Evolutionary conservation across 2,888 invertebrate genomes (phyloP).

Genomic region (Stenichneumon culpator): DNA sequence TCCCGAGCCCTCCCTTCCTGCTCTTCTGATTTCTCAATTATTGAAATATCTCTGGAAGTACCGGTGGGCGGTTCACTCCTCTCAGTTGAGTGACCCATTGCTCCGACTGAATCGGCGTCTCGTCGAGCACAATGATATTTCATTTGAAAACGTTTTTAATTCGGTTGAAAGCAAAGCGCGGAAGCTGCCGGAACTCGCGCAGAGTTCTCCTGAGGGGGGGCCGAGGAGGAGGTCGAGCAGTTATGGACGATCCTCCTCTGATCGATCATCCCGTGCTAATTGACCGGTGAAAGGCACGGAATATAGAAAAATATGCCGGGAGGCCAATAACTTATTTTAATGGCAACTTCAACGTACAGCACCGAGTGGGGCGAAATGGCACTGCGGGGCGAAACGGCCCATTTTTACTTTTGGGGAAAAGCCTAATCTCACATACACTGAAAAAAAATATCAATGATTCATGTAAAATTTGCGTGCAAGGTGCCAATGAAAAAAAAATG

Average conservation of each 20-base stretch:
- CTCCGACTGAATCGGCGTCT: conserved; percentile 45
- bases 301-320: background rate
- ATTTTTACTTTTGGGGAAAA: no score
- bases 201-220: background rate
- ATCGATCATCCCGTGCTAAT: background rate
- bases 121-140: conserved; percentile 59
- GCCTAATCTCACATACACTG: no score
- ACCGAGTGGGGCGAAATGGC: no score
- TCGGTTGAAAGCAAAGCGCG: background rate
- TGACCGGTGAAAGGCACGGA: background rate
- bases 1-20: conserved; percentile 29
- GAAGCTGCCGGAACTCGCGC: background rate
- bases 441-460: background rate
- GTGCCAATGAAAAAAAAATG: no score
- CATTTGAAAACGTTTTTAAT: conserved; percentile 41
- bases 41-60: conserved; percentile 67
- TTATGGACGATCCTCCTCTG: background rate
- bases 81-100: conserved; percentile 63
- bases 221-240: background rate
- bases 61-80: conserved; percentile 36
- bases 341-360: background rate
- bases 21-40: conserved; percentile 68
- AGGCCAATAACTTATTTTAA: background rate
- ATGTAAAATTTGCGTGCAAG: no score
- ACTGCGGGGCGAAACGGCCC: no score